Percentiles rank a stretch among this genome's conserved stretches.
phyloP scores from a whole-genome alignment of 2,797 vertebrate genomes.

The Ispidina lecontei region DNA sequence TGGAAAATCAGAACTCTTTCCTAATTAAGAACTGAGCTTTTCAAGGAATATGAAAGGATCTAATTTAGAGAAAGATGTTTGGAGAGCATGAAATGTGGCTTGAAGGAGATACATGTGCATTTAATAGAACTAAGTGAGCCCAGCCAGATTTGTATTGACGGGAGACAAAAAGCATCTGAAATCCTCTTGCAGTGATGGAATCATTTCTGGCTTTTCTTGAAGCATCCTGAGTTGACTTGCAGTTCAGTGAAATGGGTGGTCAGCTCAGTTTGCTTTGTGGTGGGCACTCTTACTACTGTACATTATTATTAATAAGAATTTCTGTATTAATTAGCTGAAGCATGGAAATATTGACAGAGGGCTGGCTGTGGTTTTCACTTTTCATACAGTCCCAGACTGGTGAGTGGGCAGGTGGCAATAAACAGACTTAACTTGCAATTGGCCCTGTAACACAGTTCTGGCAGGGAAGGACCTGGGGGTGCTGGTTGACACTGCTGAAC shows the following conservation, averaged over 20 bases:
- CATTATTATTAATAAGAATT: neutral
- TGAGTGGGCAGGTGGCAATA: neutral
- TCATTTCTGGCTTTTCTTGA: constrained; percentile 24
- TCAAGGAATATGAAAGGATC: constrained; percentile 69
- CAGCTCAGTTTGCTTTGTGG: neutral
- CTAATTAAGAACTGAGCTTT: constrained; percentile 64
- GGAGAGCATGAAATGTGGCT: constrained; percentile 67
- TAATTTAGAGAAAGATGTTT: constrained; percentile 67
- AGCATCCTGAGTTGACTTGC: neutral
- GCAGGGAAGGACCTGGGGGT: too few relatives aligned
- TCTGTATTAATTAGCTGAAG: neutral
- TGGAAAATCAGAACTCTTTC: constrained; percentile 47
- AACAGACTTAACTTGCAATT: neutral
- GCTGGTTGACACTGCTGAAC: too few relatives aligned
- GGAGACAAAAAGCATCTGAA: constrained; percentile 65
- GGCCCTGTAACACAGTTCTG: neutral
- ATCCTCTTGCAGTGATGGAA: constrained; percentile 1
- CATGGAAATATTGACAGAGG: neutral
- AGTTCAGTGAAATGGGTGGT: constrained; percentile 30
- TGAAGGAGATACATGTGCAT: constrained; percentile 65
- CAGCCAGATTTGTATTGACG: constrained; percentile 53
- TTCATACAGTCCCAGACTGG: neutral
- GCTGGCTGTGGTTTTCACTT: neutral
- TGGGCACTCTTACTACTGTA: neutral
- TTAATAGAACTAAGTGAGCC: constrained; percentile 57